phyloP scores from a whole-genome alignment of 2,888 invertebrate species.

The Acheta domesticus region DNA sequence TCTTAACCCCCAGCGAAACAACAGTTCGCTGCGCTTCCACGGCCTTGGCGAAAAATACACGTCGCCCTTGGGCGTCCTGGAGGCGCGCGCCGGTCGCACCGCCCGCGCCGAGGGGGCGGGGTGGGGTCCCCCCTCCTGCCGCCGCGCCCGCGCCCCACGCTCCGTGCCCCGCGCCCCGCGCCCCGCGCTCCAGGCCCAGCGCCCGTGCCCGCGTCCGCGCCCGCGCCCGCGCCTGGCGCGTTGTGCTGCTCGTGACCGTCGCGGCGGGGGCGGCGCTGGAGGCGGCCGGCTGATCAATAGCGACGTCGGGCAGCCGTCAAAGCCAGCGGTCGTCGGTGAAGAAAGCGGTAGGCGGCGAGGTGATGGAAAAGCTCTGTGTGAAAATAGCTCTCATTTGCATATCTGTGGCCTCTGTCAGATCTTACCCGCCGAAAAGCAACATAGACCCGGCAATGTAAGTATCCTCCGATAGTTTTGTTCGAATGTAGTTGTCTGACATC shows the following conservation, averaged over 20 bases:
- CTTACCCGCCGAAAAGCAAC: background rate
- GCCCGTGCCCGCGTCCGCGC: too few species aligned
- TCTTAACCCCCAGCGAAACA: too few species aligned
- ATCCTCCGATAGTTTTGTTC: background rate
- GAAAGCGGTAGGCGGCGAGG: background rate
- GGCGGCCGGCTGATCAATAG: constrained; percentile 12
- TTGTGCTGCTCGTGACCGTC: background rate
- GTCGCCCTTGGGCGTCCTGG: constrained; percentile 20
- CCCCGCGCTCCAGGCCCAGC: too few species aligned
- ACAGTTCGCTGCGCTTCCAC: constrained; percentile 22
- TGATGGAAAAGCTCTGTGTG: background rate
- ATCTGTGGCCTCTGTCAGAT: background rate
- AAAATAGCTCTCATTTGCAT: constrained; percentile 10
- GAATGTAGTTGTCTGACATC: too few species aligned
- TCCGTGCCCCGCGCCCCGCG: too few species aligned
- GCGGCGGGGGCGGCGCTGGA: constrained; percentile 2
- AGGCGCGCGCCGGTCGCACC: background rate
- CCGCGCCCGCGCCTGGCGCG: too few species aligned
- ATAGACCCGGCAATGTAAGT: constrained; percentile 8
- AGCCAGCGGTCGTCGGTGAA: background rate
- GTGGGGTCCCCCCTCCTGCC: too few species aligned
- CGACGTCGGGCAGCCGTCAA: background rate
- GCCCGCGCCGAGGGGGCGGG: background rate
- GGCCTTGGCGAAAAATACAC: constrained; percentile 22
- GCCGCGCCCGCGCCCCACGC: too few species aligned